Conservation (phyloP, 2,888 invertebrate genomes). For the Noctua pronuba region DNA sequence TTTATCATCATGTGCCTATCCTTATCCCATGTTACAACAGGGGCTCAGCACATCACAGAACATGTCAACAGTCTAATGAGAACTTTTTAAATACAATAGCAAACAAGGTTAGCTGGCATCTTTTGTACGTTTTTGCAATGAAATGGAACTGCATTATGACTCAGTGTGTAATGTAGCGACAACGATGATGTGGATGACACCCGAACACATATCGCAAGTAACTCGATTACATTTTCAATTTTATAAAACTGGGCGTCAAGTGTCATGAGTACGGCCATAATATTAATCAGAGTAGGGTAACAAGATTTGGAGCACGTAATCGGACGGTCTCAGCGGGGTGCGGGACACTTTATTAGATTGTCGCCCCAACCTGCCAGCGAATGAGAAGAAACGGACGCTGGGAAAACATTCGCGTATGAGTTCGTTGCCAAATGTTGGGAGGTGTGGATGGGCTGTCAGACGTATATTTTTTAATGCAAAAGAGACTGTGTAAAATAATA, state of each 20-base stretch:
- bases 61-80: background rate
- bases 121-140: background rate
- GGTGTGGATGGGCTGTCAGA: conserved; percentile 39
- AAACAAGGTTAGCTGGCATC: background rate
- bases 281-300: conserved; percentile 90
- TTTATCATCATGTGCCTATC: no score
- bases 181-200: conserved; percentile 17
- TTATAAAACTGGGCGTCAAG: conserved; percentile 76
- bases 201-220: conserved; percentile 63
- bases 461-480: conserved; percentile 18
- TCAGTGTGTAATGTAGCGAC: conserved; percentile 2
- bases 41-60: background rate
- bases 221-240: conserved; percentile 82
- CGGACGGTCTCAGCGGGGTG: conserved; percentile 87
- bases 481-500: conserved; percentile 23
- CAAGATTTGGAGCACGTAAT: conserved; percentile 86
- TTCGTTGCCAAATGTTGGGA: conserved; percentile 62
- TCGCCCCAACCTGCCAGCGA: conserved; percentile 85
- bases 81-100: background rate
- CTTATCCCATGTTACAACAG: background rate
- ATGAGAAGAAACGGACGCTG: conserved; percentile 61
- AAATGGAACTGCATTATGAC: conserved; percentile 5
- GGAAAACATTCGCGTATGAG: conserved; percentile 62
- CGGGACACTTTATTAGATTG: conserved; percentile 88
- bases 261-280: conserved; percentile 79